Evolutionary conservation across 2,888 invertebrate species (phyloP), one percentile per base, ranked within the genome.

Genomic region (Drosophila mayaguana): DNA sequence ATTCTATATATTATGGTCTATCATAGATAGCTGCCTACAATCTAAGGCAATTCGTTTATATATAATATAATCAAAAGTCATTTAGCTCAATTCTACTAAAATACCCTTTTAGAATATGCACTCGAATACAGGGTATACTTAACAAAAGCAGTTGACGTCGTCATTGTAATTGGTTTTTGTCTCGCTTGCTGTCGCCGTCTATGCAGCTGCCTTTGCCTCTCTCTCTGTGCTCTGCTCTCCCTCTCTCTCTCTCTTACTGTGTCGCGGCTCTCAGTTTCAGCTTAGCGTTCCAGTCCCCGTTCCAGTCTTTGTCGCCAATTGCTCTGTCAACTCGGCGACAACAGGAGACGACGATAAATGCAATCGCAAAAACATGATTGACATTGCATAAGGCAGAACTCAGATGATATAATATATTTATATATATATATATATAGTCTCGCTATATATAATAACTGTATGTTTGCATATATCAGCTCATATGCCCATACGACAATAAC

Each of bases 361-460:
- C 69, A 77, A 83, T 72, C 73, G 83, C 81, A 46, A 46, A 71
- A 75, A 72, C 78, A 72, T 76, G 82, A 78, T 89, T 85, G 85
- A 72, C 80, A 79, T 88, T 88, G 76, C 88, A 86, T 88, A 88
- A 50, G 34, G 46, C 50, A 65, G 36, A 22, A 38, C 53, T 22
- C 53, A 38, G 36, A 53, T 53, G 53, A 53, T 53, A 53, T 53
- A 36, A 53, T 53, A 38, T 48, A 32, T 32, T 2, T 32, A 32
- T 9, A 32, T 32, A 61, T 18, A 64, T 48, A 63, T 46, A 28
- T 32, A 38, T 20, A 38, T 50, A 32, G 28, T 28, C 1, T 8
- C 28, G 28, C 28, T 48, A 57, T 50, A n/a, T 59, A 45, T 56
- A 45, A 38, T 53, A 20, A 20, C 50, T 50, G 50, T 50, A 60